Evolutionary conservation across 2,888 invertebrate species (phyloP), one percentile per base, ranked within the genome.

Genomic region (Carabus problematicus): DNA sequence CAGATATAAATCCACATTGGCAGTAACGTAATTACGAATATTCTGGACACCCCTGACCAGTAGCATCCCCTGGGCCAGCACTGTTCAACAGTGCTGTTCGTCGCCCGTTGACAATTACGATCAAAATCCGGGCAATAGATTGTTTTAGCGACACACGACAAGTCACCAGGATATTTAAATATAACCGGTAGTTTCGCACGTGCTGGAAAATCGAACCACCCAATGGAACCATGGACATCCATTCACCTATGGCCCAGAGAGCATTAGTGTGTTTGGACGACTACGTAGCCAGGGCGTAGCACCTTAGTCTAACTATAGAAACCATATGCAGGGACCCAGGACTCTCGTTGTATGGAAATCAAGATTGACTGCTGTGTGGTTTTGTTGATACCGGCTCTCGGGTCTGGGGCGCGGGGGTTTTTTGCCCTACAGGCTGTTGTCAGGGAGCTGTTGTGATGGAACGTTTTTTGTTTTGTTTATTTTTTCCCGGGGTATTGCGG

Each of bases 221-320:
- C 45, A 45, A 12, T 14, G 11, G 3, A 56, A 56, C 7, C 9
- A 3, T 29, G 29, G 6, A 56, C 8, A 40, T 29, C 1, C 8
- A 56, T 14, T 29, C 56, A n/a, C n/a, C 56, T 3, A 56, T 29
- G 29, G 8, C 9, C 7, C 40, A 8, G 29, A n/a, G 56, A 3
- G 29, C 7, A 56, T 39, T 18, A 19, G 14, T 12, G 56, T n/a
- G 7, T 19, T 29, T 56, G 56, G 56, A 19, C 11, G 56, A 40
- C 14, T 56, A 9, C n/a, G n/a, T 39, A 56, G 29, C 3, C 56
- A 39, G 56, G 56, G 56, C 56, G 56, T 56, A 56, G 56, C 56
- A 56, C 56, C 56, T 54, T 56, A 39, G 39, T 56, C 56, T 56
- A 56, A 56, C 56, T 56, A 56, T 56, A 56, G 56, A 56, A 14